Conservation (phyloP, 1,140 invertebrate genomes). For the Trypoxylus dichotomus region DNA sequence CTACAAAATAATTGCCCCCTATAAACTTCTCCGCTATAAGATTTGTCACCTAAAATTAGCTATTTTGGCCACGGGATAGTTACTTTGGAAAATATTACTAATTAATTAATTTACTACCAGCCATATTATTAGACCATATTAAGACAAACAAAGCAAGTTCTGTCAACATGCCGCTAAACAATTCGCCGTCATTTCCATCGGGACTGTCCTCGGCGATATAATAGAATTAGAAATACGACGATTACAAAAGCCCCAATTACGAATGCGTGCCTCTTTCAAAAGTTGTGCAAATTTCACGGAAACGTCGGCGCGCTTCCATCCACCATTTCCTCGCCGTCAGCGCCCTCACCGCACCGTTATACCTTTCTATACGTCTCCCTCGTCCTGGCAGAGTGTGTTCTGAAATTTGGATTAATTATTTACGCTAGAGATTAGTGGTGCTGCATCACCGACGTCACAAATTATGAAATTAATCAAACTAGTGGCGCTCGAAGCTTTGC, state of each 20-base stretch:
- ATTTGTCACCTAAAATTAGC: no score
- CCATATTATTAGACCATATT: background rate
- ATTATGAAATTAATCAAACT: constrained; percentile 22
- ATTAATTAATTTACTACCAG: background rate
- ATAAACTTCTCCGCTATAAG: no score
- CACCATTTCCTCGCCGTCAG: background rate
- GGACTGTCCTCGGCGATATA: background rate
- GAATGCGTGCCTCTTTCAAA: background rate
- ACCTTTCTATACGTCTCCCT: background rate
- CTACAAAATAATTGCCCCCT: no score
- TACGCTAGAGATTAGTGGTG: constrained; percentile 4
- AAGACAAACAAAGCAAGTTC: background rate
- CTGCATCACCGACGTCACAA: constrained; percentile 9
- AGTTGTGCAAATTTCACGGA: background rate
- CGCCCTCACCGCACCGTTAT: background rate
- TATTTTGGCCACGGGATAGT: no score
- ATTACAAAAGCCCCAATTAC: background rate
- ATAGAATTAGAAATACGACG: background rate
- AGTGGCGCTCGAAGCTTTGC: background rate
- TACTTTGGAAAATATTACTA: no score
- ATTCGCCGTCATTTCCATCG: background rate
- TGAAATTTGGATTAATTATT: constrained; percentile 12
- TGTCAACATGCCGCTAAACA: background rate
- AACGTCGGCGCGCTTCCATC: background rate
- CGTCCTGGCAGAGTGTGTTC: background rate